Conservation (phyloP, 92 coral and sea anemone species). For the Zoanthus solanderi region DNA sequence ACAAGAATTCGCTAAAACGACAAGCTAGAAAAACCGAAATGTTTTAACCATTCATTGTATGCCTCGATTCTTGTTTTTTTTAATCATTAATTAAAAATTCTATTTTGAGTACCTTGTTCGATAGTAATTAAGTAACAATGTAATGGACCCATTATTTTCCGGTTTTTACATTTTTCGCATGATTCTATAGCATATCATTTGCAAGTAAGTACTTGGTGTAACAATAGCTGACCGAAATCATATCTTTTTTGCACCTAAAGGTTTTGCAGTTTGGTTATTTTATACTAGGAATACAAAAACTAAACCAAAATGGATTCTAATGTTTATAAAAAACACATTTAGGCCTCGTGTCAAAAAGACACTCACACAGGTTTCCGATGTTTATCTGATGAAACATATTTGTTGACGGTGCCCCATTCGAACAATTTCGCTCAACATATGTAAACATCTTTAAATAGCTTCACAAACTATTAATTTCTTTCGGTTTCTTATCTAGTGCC, state of each 20-base stretch:
- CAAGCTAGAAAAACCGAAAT: not conserved
- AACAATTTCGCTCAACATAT: not conserved
- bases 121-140: not conserved
- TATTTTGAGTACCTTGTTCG: no score
- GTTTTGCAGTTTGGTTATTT: not conserved
- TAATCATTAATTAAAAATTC: not conserved
- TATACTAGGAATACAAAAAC: not conserved
- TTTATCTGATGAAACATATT: slow-evolving; percentile 30
- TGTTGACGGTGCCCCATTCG: no score
- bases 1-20: not conserved
- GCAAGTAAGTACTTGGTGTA: not conserved
- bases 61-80: not conserved
- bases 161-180: not conserved
- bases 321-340: slow-evolving; percentile 8
- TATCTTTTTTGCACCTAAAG: not conserved
- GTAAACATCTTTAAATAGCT: slow-evolving; percentile 9
- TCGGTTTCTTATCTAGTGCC: not conserved
- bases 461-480: not conserved
- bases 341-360: not conserved
- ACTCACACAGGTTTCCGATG: slow-evolving; percentile 2
- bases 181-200: not conserved
- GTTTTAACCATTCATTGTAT: not conserved
- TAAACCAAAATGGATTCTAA: not conserved
- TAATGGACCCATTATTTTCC: not conserved
- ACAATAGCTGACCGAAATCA: not conserved